Evolutionary conservation across 2,888 invertebrate genomes (phyloP), one percentile per base, ranked within the genome.

Genomic region (Andrena bucephala): DNA sequence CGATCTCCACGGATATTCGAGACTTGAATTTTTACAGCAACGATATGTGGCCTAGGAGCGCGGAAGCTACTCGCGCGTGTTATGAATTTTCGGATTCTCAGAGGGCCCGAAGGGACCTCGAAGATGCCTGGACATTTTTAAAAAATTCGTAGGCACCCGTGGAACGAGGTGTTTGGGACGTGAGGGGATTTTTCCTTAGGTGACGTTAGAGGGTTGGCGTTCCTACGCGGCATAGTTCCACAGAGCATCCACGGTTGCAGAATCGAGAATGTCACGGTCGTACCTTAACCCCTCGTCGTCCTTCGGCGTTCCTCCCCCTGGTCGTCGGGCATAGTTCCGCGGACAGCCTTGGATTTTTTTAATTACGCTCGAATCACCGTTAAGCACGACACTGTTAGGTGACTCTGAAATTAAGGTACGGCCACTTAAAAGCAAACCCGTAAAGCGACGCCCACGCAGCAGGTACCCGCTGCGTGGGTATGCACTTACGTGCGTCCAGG

Each of bases 391-490:
- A 88, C 84, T 85, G 85, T 90, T 84, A 88, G 86, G 86, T 78
- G 82, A 67, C 69, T 80, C 80, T 79, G 74, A 76, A 88, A 87
- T 88, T 85, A 88, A 87, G 85, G 87, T 84, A 88, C 86, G 85
- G 88, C 85, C 90, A 90, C 87, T 90, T 89, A 87, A 91, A 88
- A 83, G 83, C 80, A 83, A 84, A 87, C 85, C 89, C 87, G 91
- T 89, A 90, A 92, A 91, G 88, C 89, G 87, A 91, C 91, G 89
- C 91, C 91, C 87, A 91, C 91, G 89, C 90, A 71, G 48, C 71
- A 29, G 82, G 87, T 88, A 87, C 84, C 82, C 83, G 87, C 76
- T 81, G 63, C 42, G 42, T 42, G 42, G 42, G 42, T 79, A 77
- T 77, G 70, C 76, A 69, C 85, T 81, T 83, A 85, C 77, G 73